Evolutionary conservation across 2,888 invertebrate genomes (phyloP).

Genomic region (Aethes cnicana): DNA sequence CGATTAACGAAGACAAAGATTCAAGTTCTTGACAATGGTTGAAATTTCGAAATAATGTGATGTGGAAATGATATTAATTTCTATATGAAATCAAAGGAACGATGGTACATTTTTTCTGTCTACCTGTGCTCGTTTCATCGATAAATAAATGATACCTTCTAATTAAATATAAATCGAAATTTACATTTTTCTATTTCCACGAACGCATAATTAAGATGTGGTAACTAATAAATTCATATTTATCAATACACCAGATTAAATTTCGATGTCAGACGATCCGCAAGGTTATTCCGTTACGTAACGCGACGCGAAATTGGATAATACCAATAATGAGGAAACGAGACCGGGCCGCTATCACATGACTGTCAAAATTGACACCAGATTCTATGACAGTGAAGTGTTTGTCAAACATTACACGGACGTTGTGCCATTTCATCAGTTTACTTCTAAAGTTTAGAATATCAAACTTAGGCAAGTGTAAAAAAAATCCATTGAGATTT

Average conservation of each 20-base stretch:
- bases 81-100: too few relatives aligned
- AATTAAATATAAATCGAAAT: neutral
- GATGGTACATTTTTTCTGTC: too few relatives aligned
- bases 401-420: neutral
- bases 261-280: slow-evolving; percentile 1
- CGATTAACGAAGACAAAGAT: too few relatives aligned
- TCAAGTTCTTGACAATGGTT: too few relatives aligned
- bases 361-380: slow-evolving; percentile 25
- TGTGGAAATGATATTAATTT: too few relatives aligned
- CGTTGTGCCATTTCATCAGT: neutral
- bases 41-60: too few relatives aligned
- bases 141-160: too few relatives aligned
- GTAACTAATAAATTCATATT: slow-evolving; percentile 14
- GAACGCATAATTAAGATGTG: neutral
- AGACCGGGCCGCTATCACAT: slow-evolving; percentile 23
- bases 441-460: neutral
- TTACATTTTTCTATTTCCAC: neutral
- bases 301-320: slow-evolving; percentile 8
- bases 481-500: too few relatives aligned
- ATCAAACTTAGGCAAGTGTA: too few relatives aligned
- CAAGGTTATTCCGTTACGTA: slow-evolving; percentile 21
- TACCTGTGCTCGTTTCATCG: too few relatives aligned
- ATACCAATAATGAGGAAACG: slow-evolving; percentile 24
- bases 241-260: slow-evolving; percentile 7
- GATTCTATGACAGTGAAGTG: slow-evolving; percentile 10